Evolutionary conservation across 2,797 vertebrate species (phyloP).

Genomic region (Caiman crocodilus): DNA sequence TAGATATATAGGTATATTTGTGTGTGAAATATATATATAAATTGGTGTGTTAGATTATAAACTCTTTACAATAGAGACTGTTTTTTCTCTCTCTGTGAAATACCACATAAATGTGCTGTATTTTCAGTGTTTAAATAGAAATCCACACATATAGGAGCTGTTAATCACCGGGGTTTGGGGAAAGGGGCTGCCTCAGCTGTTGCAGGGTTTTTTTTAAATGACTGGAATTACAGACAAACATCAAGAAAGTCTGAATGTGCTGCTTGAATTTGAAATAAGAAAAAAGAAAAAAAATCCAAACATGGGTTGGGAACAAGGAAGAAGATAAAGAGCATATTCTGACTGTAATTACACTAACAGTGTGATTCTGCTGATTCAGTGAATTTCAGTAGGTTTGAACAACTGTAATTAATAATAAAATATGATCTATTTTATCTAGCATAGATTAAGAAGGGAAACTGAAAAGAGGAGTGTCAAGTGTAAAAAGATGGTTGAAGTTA

Average conservation of each 20-base stretch:
- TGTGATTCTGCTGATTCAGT: not conserved
- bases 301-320: not conserved
- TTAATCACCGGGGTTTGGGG: not conserved
- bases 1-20: no score
- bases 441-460: not conserved
- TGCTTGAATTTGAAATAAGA: not conserved
- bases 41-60: not conserved
- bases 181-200: not conserved
- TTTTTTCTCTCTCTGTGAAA: not conserved
- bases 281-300: not conserved
- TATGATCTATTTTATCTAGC: not conserved
- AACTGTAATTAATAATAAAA: not conserved
- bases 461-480: not conserved
- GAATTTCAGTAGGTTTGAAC: not conserved
- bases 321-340: not conserved
- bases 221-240: not conserved
- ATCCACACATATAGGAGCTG: not conserved
- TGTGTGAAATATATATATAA: not conserved
- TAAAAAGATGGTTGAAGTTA: not conserved
- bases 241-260: not conserved
- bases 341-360: not conserved
- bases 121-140: not conserved
- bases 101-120: not conserved
- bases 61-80: not conserved
- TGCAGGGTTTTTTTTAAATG: not conserved